Percentiles rank a stretch among this genome's conserved stretches.
These are phyloP conservation scores for Holothuria leucospilota DNA, from an alignment of 53 echinoderm and acorn worm species.

Conservation along the genomic window DNA sequence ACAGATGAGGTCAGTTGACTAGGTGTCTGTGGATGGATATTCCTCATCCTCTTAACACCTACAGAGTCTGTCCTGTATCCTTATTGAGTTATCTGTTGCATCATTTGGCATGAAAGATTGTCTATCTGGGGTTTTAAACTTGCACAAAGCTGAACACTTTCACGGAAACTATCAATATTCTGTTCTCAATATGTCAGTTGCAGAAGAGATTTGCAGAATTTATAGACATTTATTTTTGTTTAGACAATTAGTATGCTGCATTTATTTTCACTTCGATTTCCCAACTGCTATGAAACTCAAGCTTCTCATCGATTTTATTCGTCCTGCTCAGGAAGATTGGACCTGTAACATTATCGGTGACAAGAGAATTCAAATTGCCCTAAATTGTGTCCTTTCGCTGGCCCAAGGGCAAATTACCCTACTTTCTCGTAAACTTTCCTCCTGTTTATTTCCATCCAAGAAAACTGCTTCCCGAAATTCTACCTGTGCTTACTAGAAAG, in stretches of 20 bases:
- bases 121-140: slow-evolving; percentile 23
- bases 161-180: slow-evolving; percentile 11
- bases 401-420: slow-evolving; percentile 50
- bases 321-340: slow-evolving; percentile 28
- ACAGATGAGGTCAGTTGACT: too few species aligned
- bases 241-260: slow-evolving; percentile 24
- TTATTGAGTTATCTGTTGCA: too few species aligned
- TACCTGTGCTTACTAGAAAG: background rate
- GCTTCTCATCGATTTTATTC: slow-evolving; percentile 16
- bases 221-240: slow-evolving; percentile 41
- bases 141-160: background rate
- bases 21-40: too few species aligned
- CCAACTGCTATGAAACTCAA: slow-evolving; percentile 34
- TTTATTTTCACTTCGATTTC: slow-evolving; percentile 39
- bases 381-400: slow-evolving; percentile 20
- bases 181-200: slow-evolving; percentile 31
- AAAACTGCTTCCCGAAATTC: background rate
- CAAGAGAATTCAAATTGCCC: slow-evolving; percentile 47
- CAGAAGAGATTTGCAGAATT: slow-evolving; percentile 12
- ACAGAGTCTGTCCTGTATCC: too few species aligned
- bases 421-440: slow-evolving; percentile 10
- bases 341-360: slow-evolving; percentile 48
- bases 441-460: background rate
- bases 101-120: background rate
- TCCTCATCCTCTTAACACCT: too few species aligned